Evolutionary conservation across 2,888 invertebrate genomes (phyloP).

Genomic region (Plemyria rubiginata): DNA sequence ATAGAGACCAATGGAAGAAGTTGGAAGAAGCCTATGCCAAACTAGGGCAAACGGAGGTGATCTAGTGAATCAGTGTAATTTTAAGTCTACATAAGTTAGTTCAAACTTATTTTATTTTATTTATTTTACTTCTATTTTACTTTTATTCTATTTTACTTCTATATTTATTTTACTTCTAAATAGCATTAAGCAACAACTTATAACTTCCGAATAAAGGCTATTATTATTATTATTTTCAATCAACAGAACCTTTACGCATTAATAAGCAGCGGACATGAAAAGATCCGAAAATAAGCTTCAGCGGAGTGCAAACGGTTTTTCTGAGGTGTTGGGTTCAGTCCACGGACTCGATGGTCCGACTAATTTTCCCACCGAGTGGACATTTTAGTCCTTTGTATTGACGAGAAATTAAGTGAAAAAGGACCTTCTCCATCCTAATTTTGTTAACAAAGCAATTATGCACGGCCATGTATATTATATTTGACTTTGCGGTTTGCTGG

Average conservation of each 20-base stretch:
- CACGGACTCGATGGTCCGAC: constrained; percentile 79
- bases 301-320: constrained; percentile 79
- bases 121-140: too few relatives aligned
- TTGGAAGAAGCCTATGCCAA: too few relatives aligned
- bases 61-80: too few relatives aligned
- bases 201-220: too few relatives aligned
- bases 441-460: constrained; percentile 65
- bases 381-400: constrained; percentile 79
- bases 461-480: constrained; percentile 59
- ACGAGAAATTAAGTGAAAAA: constrained; percentile 77
- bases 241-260: constrained; percentile 67
- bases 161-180: too few relatives aligned
- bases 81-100: too few relatives aligned
- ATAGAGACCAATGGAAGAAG: too few relatives aligned
- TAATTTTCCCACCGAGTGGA: constrained; percentile 83
- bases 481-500: constrained; percentile 37
- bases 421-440: constrained; percentile 56
- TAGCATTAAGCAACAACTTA: too few relatives aligned
- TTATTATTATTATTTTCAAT: constrained; percentile 30
- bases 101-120: too few relatives aligned
- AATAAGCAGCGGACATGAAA: constrained; percentile 76
- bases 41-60: too few relatives aligned
- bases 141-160: too few relatives aligned
- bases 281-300: constrained; percentile 82
- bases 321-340: constrained; percentile 82